phyloP scores from a whole-genome alignment of 2,888 invertebrate species.

The Acrocera orbiculus region DNA sequence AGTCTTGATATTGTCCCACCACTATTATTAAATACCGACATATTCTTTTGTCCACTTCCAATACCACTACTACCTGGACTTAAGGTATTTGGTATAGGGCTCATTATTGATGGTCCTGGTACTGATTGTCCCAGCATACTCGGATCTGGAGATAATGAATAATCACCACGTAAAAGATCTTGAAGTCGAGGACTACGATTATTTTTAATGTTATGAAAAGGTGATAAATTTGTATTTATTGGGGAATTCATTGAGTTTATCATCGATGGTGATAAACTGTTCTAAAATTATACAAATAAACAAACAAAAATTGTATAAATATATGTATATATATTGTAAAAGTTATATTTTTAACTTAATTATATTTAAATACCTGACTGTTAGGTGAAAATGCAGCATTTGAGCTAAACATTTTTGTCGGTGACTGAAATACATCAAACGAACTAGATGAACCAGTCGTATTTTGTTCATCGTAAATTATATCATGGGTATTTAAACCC shows the following conservation, averaged over 20 bases:
- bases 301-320: no score
- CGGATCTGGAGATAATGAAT: slow-evolving; percentile 37
- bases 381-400: slow-evolving; percentile 43
- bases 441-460: slow-evolving; percentile 25
- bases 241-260: slow-evolving; percentile 32
- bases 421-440: slow-evolving; percentile 30
- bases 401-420: slow-evolving; percentile 24
- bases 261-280: slow-evolving; percentile 35
- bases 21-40: slow-evolving; percentile 8
- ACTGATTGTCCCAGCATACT: slow-evolving; percentile 45
- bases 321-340: no score
- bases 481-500: slow-evolving; percentile 10
- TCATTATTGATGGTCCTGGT: slow-evolving; percentile 37
- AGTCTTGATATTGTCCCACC: slow-evolving; percentile 39
- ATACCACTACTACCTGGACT: slow-evolving; percentile 29
- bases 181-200: slow-evolving; percentile 36
- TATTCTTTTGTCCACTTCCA: slow-evolving; percentile 20
- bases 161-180: slow-evolving; percentile 50
- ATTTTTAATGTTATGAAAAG: slow-evolving; percentile 21
- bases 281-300: no score
- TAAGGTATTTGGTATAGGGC: slow-evolving; percentile 27
- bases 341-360: no score
- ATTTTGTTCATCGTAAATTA: slow-evolving; percentile 15
- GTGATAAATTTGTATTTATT: slow-evolving; percentile 25
- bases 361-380: slow-evolving; percentile 41